Base-by-base conservation (phyloP, 2,113 vertebrate species). In the Albula goreensis region DNA sequence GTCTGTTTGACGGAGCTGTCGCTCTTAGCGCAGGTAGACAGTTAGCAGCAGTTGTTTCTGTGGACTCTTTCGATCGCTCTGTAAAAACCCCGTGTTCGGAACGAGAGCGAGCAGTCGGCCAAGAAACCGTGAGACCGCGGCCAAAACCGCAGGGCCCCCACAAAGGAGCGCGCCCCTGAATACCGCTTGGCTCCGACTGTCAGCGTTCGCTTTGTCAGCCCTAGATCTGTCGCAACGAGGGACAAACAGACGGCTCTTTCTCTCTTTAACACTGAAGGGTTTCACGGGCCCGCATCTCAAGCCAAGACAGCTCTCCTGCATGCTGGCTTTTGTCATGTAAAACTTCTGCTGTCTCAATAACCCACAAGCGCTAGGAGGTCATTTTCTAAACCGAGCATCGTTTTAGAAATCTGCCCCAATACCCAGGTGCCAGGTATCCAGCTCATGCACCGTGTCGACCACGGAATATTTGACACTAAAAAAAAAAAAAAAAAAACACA, bases 41-140 rank as follows among this genome's bases (percentile, higher is more conserved):
- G 88, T 87, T 85, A 17, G 50, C 82, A 88, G 86, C 85, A 81
- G 49, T 82, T 86, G 87, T 79, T 81, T 81, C 89, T 92, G 89
- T 85, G 86, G 89, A 3, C 78, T 89, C 89, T 88, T 91, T 92
- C 89, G 91, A 93, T 91, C 88, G 92, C 88, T 92, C 90, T 83
- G 93, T 91, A 31, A 78, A 88, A 89, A 92, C 87, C 88, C 89
- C 85, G 86, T 85, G 87, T 74, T 87, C 79, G 91, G 88, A 93
- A 93, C 91, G 86, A 90, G 82, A 22, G 22, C 9, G 9, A 90
- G 77, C 50, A 17, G 83, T 83, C 56, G 70, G 91, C 91, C 93
- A 93, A 91, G 88, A 92, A 92, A 88, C 80, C 51, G 78, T 0
- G 87, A 25, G 9, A 19, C 80, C 0, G 85, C 80, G 17, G 91